Base-by-base conservation (phyloP, 2,113 vertebrate species). In the Spea bombifrons region DNA sequence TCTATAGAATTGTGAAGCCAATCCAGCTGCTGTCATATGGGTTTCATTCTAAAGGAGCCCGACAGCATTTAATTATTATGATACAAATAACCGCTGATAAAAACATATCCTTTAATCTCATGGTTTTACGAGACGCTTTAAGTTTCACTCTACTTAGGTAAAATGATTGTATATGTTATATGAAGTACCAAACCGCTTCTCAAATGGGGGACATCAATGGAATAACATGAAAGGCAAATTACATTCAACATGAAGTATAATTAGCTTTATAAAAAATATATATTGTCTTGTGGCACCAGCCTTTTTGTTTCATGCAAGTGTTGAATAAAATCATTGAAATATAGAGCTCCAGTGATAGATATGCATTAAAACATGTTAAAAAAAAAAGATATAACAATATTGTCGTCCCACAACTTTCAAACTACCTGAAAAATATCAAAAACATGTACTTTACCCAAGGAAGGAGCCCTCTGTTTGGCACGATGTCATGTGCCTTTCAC, bases 211-310 rank as follows among this genome's bases (percentile, higher is more conserved):
- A 59, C 55, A 7, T 59, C 8, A 59, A 59, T 59, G 6, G 6
- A 59, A 59, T 59, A 59, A 59, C 55, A 59, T 59, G 55, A 59
- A 59, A 59, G 15, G 55, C 9, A 59, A 59, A 59, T 59, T 59
- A 59, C 15, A 59, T 13, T 13, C 8, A 9, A 59, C 9, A 13
- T 13, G 15, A 13, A 59, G 55, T 12, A 13, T 12, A 59, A 59
- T 59, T 59, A 59, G 4, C 55, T 59, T 59, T 13, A 59, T 59
- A 59, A 59, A 59, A 59, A 2, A 53, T 53, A 53, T 53, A 12
- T 53, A 9, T 9, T 12, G 10, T 59, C 7, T 12, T 9, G 4
- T 59, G 55, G 9, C 55, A 59, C 55, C 55, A 59, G 55, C 10
- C 15, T 13, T 59, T 3, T 59, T 59, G 55, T 13, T 9, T 59